These are phyloP conservation scores for Temnothorax unifasciatus DNA, from an alignment of 2,888 invertebrate species.

Conservation along the genomic window DNA sequence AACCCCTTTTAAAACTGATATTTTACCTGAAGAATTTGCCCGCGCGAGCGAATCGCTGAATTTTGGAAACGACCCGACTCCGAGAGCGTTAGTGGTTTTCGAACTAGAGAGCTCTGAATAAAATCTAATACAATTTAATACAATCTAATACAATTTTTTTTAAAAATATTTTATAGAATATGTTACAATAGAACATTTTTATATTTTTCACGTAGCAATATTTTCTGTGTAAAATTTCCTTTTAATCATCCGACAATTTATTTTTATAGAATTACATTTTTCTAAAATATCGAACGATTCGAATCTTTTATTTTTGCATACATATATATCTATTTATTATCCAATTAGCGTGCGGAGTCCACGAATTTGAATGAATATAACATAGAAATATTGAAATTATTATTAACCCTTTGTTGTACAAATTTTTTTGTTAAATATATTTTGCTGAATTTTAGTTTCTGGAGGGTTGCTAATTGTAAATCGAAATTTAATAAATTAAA, in stretches of 20 bases:
- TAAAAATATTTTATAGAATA: not conserved
- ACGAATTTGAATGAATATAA: not conserved
- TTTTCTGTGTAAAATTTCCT: not conserved
- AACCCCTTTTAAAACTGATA: not conserved
- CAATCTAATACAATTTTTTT: not conserved
- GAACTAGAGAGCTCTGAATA: not conserved
- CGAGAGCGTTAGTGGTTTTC: not conserved
- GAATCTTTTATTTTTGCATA: not conserved
- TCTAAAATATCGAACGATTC: not conserved
- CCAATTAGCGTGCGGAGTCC: not conserved
- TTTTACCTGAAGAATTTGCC: not conserved
- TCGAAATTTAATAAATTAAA: no score
- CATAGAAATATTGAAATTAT: not conserved
- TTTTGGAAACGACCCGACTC: not conserved
- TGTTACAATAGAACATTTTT: not conserved
- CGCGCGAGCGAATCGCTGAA: not conserved
- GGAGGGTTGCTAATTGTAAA: no score
- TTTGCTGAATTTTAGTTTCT: no score
- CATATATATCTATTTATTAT: not conserved
- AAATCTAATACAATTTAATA: conserved; percentile 3
- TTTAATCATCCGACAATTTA: not conserved
- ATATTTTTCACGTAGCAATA: not conserved
- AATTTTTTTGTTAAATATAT: no score
- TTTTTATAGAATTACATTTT: not conserved
- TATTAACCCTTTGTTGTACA: no score